Conservation (phyloP, 2,888 invertebrate species). For the Chrysolina americana region DNA sequence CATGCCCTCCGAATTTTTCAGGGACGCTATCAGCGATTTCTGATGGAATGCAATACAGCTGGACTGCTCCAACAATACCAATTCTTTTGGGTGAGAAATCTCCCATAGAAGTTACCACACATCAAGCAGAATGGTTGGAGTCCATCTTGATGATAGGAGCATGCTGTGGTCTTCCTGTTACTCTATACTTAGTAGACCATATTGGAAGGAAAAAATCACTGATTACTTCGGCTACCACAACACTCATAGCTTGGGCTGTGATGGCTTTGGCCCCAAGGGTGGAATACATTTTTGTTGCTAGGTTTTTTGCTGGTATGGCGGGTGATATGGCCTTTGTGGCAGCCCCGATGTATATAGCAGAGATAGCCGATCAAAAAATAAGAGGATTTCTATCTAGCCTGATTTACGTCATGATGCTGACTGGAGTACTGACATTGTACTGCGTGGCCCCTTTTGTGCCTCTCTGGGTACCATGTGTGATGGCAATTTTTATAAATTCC, state of each 20-base stretch:
- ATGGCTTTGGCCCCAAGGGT: constrained; percentile 63
- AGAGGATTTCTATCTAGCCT: constrained; percentile 66
- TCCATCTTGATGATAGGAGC: constrained; percentile 60
- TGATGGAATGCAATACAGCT: constrained; percentile 69
- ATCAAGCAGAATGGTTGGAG: constrained; percentile 61
- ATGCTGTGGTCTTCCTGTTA: constrained; percentile 63
- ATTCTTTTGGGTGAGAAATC: constrained; percentile 58
- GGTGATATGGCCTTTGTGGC: constrained; percentile 68
- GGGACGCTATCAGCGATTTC: constrained; percentile 67
- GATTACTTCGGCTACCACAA: constrained; percentile 62
- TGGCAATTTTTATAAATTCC: constrained; percentile 55
- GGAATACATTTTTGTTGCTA: constrained; percentile 62
- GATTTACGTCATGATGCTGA: constrained; percentile 67
- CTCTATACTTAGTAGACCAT: constrained; percentile 63
- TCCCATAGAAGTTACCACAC: constrained; percentile 60
- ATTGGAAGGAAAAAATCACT: constrained; percentile 65
- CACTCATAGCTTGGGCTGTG: constrained; percentile 64
- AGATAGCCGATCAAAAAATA: constrained; percentile 67
- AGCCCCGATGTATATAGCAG: constrained; percentile 68
- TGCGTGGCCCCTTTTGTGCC: constrained; percentile 64
- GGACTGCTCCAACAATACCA: constrained; percentile 67
- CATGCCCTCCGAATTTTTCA: constrained; percentile 52
- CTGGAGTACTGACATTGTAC: constrained; percentile 66
- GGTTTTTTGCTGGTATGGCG: constrained; percentile 66
- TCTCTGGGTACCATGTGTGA: constrained; percentile 58